Evolutionary conservation across 2,888 invertebrate species (phyloP).

Genomic region (Hemistola chrysoprasaria): DNA sequence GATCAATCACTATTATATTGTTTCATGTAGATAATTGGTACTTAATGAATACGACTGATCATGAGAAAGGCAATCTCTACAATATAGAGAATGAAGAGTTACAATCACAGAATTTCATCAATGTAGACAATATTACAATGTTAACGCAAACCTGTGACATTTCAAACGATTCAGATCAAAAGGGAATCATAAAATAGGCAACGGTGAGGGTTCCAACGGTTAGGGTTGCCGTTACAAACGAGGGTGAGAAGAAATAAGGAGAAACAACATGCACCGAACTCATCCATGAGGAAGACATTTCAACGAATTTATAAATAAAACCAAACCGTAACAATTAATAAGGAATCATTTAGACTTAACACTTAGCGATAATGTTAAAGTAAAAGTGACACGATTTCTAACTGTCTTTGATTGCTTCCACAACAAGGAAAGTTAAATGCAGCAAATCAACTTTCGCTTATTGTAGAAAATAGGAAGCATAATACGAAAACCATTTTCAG

Average conservation of each 20-base stretch:
- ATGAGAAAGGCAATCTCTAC: conserved; percentile 20
- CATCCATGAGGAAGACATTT: conserved; percentile 40
- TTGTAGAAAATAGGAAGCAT: conserved; percentile 52
- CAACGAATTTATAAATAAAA: conserved; percentile 23
- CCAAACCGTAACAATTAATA: conserved; percentile 31
- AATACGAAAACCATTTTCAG: conserved; percentile 12
- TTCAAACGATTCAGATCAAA: conserved; percentile 32
- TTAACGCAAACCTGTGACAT: conserved; percentile 31
- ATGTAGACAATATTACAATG: conserved; percentile 23
- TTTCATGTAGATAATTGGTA: conserved; percentile 22
- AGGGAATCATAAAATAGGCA: conserved; percentile 44
- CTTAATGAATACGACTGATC: conserved; percentile 18
- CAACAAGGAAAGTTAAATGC: conserved; percentile 80
- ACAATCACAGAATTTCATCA: background rate
- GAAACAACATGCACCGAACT: conserved; percentile 60
- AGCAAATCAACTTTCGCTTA: conserved; percentile 76
- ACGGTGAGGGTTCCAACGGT: conserved; percentile 51
- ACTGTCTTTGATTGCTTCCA: conserved; percentile 73
- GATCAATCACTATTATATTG: conserved; percentile 16
- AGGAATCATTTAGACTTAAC: conserved; percentile 38
- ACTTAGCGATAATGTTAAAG: conserved; percentile 49
- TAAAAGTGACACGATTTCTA: conserved; percentile 76
- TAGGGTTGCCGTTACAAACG: conserved; percentile 61
- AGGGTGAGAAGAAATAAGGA: conserved; percentile 69
- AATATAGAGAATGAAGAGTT: conserved; percentile 1